These are phyloP conservation scores for Platycheirus albimanus DNA, from an alignment of 2,888 invertebrate species.

Conservation along the genomic window DNA sequence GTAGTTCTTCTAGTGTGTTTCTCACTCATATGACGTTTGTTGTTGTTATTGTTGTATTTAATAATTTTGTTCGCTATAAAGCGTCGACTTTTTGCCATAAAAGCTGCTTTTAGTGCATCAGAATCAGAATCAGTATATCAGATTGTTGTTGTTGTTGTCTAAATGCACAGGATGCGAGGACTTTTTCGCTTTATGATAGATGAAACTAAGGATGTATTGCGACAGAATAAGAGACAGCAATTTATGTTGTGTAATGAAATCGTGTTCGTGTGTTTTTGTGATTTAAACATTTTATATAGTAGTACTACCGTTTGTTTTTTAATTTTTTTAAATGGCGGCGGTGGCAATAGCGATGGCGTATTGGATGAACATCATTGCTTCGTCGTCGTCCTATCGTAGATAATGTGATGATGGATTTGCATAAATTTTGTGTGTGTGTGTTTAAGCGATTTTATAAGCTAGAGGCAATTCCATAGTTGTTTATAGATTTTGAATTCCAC, in stretches of 20 bases:
- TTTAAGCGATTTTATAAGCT: constrained; percentile 23
- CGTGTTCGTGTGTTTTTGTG: constrained; percentile 6
- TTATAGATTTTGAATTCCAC: constrained; percentile 32
- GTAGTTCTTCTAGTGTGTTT: neutral
- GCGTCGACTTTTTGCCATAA: neutral
- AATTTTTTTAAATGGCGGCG: too few relatives aligned
- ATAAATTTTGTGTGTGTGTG: neutral
- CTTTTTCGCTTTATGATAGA: constrained; percentile 25
- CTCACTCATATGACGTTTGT: neutral
- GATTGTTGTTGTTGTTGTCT: constrained; percentile 3
- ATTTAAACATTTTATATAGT: constrained; percentile 26
- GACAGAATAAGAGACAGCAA: constrained; percentile 17
- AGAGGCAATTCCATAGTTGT: constrained; percentile 49
- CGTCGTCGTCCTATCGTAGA: constrained; percentile 1
- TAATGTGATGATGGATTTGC: neutral
- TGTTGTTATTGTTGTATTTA: neutral
- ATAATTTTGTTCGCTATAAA: constrained; percentile 1
- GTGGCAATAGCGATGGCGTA: constrained; percentile 2
- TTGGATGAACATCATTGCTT: constrained; percentile 14
- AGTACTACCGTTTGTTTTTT: neutral
- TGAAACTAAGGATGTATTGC: constrained; percentile 27
- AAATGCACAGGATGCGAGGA: neutral
- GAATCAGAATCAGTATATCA: too few relatives aligned
- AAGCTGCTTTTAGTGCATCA: constrained; percentile 12
- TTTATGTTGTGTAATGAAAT: constrained; percentile 43